Evolutionary conservation across 2,888 invertebrate species (phyloP).

Genomic region (Gerris lacustris): DNA sequence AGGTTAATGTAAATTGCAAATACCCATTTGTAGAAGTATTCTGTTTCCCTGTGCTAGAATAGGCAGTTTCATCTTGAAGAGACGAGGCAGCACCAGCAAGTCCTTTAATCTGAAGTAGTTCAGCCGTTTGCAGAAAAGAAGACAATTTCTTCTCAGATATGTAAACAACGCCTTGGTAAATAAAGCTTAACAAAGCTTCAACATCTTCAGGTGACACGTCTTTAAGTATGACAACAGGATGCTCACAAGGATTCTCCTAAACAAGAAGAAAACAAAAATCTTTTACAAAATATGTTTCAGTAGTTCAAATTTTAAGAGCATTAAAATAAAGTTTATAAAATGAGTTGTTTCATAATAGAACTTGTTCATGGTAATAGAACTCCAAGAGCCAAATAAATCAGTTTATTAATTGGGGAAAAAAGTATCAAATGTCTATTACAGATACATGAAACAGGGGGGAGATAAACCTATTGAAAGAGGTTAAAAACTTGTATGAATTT

Average conservation of each 20-base stretch:
- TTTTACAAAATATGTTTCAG: not conserved
- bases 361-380: no score
- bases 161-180: constrained; percentile 61
- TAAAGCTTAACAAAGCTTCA: constrained; percentile 53
- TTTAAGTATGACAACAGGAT: constrained; percentile 59
- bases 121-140: constrained; percentile 54
- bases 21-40: not conserved
- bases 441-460: no score
- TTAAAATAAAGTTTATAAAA: no score
- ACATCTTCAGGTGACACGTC: constrained; percentile 55
- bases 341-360: no score
- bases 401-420: no score
- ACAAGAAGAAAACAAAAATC: constrained; percentile 28
- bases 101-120: constrained; percentile 54
- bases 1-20: no score
- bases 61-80: constrained; percentile 26
- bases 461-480: no score
- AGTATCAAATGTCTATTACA: no score
- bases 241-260: constrained; percentile 60
- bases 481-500: no score
- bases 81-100: constrained; percentile 41
- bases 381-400: no score
- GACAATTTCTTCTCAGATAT: constrained; percentile 53
- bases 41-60: constrained; percentile 13
- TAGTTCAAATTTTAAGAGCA: no score